phyloP scores from a whole-genome alignment of 2,797 vertebrate genomes.

The Argya squamiceps region DNA sequence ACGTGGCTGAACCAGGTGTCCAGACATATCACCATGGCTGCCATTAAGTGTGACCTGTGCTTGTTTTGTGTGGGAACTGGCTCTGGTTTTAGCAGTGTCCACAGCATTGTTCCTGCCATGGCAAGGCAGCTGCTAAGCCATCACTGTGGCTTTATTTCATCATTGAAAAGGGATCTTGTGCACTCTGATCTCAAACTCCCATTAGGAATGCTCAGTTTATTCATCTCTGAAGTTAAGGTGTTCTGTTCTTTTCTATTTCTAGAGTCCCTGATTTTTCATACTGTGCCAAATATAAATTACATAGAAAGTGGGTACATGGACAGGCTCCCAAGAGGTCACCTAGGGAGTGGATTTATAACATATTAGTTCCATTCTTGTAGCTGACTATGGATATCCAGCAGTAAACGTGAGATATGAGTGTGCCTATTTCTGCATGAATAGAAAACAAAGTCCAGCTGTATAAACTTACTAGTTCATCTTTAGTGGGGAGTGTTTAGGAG shows the following conservation, averaged over 20 bases:
- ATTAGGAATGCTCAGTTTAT: not conserved
- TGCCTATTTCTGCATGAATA: not conserved
- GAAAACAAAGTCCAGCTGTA: not conserved
- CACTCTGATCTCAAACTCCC: not conserved
- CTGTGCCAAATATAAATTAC: not conserved
- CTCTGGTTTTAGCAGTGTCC: not conserved
- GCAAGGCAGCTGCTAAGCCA: not conserved
- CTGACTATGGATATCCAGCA: not conserved
- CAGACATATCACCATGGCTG: not conserved
- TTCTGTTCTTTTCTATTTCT: not conserved
- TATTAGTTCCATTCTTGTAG: not conserved
- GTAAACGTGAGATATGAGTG: not conserved
- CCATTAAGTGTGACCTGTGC: not conserved
- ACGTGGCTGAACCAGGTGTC: not conserved
- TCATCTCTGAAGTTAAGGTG: not conserved
- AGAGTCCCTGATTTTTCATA: not conserved
- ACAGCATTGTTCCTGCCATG: accelerated
- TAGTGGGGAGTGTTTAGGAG: not conserved
- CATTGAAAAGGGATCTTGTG: not conserved
- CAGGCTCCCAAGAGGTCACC: not conserved
- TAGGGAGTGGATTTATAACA: not conserved
- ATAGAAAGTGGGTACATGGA: not conserved
- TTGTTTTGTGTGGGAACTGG: not conserved
- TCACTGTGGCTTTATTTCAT: not conserved
- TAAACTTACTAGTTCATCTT: not conserved